These are phyloP conservation scores for Recurvirostra avosetta DNA, from an alignment of 2,113 vertebrate species.

Conservation along the genomic window DNA sequence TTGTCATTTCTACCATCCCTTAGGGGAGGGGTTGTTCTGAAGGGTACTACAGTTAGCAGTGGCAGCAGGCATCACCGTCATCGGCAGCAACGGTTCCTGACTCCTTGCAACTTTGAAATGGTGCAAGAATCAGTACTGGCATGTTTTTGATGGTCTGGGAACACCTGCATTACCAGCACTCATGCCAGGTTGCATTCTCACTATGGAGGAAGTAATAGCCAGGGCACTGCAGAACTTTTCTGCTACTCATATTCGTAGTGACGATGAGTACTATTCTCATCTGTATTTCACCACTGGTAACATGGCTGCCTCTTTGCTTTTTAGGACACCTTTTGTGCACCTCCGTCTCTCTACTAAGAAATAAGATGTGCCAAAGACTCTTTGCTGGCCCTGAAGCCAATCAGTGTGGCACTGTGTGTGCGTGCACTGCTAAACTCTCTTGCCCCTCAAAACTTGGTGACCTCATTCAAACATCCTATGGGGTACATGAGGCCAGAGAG, in stretches of 20 bases:
- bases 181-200: background rate
- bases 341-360: background rate
- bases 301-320: background rate
- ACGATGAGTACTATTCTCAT: background rate
- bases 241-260: fast-evolving
- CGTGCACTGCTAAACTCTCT: background rate
- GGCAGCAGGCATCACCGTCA: background rate
- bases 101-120: background rate
- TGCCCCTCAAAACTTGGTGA: background rate
- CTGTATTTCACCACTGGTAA: background rate
- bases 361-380: background rate
- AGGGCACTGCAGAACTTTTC: background rate
- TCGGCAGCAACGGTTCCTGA: background rate
- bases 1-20: constrained; percentile 3
- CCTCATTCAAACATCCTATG: background rate
- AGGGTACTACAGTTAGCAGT: background rate
- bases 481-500: background rate
- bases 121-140: background rate
- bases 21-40: background rate
- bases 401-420: background rate
- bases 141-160: background rate
- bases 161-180: background rate
- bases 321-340: background rate
- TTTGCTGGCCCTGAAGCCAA: background rate
- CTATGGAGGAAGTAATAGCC: background rate